phyloP scores from a whole-genome alignment of 2,888 invertebrate genomes.

The Mycalesis mineus region DNA sequence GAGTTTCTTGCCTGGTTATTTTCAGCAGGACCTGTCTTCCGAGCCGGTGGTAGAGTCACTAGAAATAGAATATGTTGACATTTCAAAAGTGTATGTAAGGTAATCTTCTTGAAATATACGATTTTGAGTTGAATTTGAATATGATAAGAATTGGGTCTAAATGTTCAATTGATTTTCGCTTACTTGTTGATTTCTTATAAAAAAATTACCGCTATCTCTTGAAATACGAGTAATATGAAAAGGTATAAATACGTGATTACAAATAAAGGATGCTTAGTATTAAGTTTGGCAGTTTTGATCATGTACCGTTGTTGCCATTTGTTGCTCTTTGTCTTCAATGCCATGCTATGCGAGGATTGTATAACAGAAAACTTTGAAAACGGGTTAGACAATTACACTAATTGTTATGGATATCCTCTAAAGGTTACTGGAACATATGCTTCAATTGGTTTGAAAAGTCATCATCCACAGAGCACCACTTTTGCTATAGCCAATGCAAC shows the following conservation, averaged over 20 bases:
- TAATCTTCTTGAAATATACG: no score
- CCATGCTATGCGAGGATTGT: slow-evolving; percentile 33
- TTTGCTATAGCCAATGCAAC: slow-evolving; percentile 39
- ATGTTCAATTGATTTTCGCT: no score
- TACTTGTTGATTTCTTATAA: no score
- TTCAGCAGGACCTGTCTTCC: no score
- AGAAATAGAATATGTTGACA: no score
- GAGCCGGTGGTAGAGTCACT: no score
- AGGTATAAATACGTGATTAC: neutral
- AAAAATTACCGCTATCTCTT: neutral
- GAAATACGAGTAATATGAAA: neutral
- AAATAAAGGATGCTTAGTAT: neutral
- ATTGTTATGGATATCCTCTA: slow-evolving; percentile 34
- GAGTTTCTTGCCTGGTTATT: no score
- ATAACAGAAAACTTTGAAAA: slow-evolving; percentile 45
- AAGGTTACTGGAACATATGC: slow-evolving; percentile 41
- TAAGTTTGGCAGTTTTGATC: neutral
- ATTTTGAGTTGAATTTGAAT: no score
- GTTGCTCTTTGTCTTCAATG: slow-evolving; percentile 15
- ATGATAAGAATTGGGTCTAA: no score
- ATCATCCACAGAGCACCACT: slow-evolving; percentile 33
- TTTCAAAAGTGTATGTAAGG: no score
- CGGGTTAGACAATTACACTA: slow-evolving; percentile 35
- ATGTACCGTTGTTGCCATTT: slow-evolving; percentile 14
- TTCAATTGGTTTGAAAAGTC: slow-evolving; percentile 33